phyloP scores from a whole-genome alignment of 2,797 vertebrate genomes.

The Esox lucius region DNA sequence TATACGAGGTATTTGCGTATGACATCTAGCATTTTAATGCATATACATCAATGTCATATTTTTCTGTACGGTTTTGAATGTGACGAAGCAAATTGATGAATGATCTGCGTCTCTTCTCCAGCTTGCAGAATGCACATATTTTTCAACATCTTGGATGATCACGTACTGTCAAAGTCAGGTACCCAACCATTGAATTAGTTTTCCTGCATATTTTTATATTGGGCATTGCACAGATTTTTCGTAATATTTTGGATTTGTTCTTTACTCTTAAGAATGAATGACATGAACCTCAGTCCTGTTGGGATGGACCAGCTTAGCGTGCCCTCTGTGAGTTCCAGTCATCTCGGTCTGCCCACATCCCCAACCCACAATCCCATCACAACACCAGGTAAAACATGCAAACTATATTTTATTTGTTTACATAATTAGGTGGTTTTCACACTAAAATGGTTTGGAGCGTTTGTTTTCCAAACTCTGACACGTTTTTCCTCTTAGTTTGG shows the following conservation, averaged over 20 bases:
- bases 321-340: conserved; percentile 89
- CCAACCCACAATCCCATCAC: conserved; percentile 92
- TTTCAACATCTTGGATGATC: conserved; percentile 19
- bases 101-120: conserved; percentile 3
- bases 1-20: background rate
- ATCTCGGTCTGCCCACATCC: conserved; percentile 90
- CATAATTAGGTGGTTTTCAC: too few species aligned
- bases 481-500: too few species aligned
- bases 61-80: background rate
- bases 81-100: background rate
- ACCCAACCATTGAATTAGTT: background rate
- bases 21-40: background rate
- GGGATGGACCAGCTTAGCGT: conserved; percentile 98
- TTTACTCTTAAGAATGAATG: conserved; percentile 87
- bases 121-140: conserved; percentile 12
- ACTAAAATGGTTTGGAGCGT: too few species aligned
- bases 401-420: background rate
- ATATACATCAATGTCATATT: background rate
- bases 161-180: conserved; percentile 27
- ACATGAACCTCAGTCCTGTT: conserved; percentile 95
- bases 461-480: too few species aligned
- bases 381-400: conserved; percentile 79
- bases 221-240: background rate
- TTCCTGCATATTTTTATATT: background rate
- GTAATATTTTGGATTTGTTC: background rate